phyloP scores from a whole-genome alignment of 2,113 vertebrate genomes.

The Illadopsis cleaveri region DNA sequence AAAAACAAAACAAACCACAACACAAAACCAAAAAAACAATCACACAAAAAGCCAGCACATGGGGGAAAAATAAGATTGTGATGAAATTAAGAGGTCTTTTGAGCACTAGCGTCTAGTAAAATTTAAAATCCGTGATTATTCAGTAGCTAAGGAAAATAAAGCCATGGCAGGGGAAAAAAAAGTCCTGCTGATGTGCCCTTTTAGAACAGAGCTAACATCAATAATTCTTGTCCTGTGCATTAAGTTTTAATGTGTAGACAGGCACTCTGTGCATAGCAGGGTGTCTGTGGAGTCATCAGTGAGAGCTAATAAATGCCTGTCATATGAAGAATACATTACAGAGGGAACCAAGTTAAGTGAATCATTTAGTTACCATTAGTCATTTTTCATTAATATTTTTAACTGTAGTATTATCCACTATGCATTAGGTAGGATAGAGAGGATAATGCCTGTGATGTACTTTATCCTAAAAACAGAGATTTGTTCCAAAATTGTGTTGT shows the following conservation, averaged over 20 bases:
- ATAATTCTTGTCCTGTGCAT: conserved; percentile 44
- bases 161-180: not conserved
- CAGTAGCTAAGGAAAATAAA: not conserved
- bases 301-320: conserved; percentile 59
- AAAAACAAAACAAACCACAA: no score
- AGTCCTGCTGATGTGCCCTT: not conserved
- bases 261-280: conserved; percentile 35
- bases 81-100: not conserved
- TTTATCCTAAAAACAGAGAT: not conserved
- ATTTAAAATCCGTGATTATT: not conserved
- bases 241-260: conserved; percentile 59
- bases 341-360: conserved; percentile 37
- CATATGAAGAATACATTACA: conserved; percentile 27
- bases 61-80: not conserved
- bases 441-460: not conserved
- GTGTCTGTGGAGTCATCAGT: conserved; percentile 39
- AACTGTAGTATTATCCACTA: not conserved
- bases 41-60: not conserved
- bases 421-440: not conserved
- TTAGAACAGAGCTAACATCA: conserved; percentile 34
- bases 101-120: not conserved
- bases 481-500: not conserved
- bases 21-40: not conserved
- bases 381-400: conserved; percentile 62
- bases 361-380: conserved; percentile 49